These are phyloP conservation scores for Pangasianodon gigas DNA, from an alignment of 2,113 vertebrate genomes.

Conservation along the genomic window DNA sequence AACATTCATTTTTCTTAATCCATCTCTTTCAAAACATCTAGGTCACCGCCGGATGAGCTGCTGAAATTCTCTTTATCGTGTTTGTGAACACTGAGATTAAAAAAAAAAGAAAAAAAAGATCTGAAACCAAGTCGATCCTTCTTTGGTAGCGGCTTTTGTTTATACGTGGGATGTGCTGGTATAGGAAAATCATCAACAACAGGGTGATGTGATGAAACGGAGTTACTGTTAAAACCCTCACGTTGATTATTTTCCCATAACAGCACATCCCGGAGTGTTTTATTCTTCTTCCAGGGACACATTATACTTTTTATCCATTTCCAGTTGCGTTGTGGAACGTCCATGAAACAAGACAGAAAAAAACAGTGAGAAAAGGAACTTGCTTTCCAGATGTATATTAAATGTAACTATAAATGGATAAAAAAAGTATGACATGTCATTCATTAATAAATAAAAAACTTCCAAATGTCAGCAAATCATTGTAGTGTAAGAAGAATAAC, in stretches of 20 bases:
- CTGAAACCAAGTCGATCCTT: not conserved
- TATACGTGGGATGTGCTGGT: not conserved
- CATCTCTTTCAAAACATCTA: slow-evolving; percentile 39
- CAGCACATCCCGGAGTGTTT: not conserved
- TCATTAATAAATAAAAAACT: not conserved
- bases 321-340: not conserved
- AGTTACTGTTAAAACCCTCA: not conserved
- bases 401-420: not conserved
- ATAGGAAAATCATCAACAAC: not conserved
- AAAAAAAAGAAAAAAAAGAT: not conserved
- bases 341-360: not conserved
- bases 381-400: not conserved
- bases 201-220: not conserved
- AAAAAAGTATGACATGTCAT: not conserved
- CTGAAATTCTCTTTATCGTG: slow-evolving; percentile 30
- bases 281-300: not conserved
- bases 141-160: not conserved
- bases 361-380: not conserved
- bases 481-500: not conserved
- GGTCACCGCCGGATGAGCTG: slow-evolving; percentile 21
- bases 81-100: slow-evolving; percentile 2
- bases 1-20: slow-evolving; percentile 41
- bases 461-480: not conserved
- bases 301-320: not conserved
- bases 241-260: not conserved